Conservation (phyloP, 2,113 vertebrate genomes). For the Numida meleagris region DNA sequence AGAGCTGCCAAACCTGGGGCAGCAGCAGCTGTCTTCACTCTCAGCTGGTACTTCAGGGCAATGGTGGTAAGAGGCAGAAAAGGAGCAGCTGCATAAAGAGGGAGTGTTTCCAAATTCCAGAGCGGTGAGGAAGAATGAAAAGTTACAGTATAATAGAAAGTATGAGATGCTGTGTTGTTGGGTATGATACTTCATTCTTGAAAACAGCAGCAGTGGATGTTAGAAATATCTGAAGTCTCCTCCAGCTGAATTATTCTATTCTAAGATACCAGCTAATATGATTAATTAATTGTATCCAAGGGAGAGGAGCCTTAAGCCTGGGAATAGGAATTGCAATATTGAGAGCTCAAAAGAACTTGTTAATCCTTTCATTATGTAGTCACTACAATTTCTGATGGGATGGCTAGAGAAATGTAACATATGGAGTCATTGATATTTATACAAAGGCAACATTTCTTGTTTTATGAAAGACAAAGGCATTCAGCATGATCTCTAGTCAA, state of each 20-base stretch:
- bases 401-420: rapidly evolving
- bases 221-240: neutral
- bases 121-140: neutral
- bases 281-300: neutral
- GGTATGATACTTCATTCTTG: neutral
- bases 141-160: neutral
- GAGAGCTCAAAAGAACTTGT: neutral
- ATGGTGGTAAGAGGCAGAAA: neutral
- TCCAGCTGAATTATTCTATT: neutral
- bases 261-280: neutral
- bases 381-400: neutral
- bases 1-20: neutral
- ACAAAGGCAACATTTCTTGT: neutral
- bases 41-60: neutral
- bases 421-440: neutral
- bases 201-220: neutral
- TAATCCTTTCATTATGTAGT: neutral
- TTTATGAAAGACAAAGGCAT: neutral
- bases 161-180: neutral
- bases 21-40: rapidly evolving
- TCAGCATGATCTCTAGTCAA: neutral
- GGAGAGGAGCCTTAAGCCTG: neutral
- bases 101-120: neutral
- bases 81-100: neutral
- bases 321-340: neutral